These are phyloP conservation scores for Ennomos fuscantarius DNA, from an alignment of 2,888 invertebrate species.

Conservation along the genomic window DNA sequence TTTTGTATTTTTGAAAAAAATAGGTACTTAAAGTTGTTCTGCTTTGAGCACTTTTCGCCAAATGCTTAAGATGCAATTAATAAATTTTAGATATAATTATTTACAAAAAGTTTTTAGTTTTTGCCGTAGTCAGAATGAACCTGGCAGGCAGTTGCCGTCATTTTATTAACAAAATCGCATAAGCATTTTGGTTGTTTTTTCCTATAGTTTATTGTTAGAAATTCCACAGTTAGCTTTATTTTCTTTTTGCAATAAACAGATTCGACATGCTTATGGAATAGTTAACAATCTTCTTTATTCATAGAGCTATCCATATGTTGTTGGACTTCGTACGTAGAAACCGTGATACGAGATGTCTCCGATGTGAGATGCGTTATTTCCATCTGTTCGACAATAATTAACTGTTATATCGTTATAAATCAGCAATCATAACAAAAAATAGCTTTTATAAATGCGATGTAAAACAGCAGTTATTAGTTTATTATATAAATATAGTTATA, in stretches of 20 bases:
- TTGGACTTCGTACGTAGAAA: conserved; percentile 72
- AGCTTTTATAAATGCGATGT: background rate
- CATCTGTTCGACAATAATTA: conserved; percentile 57
- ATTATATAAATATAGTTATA: too few relatives aligned
- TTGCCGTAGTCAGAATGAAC: too few relatives aligned
- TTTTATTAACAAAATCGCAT: too few relatives aligned
- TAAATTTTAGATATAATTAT: too few relatives aligned
- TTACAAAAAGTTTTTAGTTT: too few relatives aligned
- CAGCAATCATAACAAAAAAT: background rate
- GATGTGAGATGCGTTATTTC: conserved; percentile 72
- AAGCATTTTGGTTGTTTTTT: too few relatives aligned
- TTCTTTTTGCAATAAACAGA: conserved; percentile 23
- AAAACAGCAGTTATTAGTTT: background rate
- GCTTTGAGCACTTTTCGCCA: too few relatives aligned
- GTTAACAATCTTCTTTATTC: conserved; percentile 43
- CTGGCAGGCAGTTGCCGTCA: too few relatives aligned
- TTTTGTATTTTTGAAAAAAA: too few relatives aligned
- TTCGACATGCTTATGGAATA: conserved; percentile 17
- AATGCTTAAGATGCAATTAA: too few relatives aligned
- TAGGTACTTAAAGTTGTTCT: too few relatives aligned
- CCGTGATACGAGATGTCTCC: conserved; percentile 69
- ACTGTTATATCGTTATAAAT: background rate
- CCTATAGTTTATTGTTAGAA: background rate
- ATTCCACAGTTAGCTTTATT: background rate
- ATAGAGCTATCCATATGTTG: conserved; percentile 39